A percentile compares a stretch with the other conserved stretches of the same genome.
phyloP scores from a whole-genome alignment of 2,797 vertebrate genomes.

The Hirundo rustica region DNA sequence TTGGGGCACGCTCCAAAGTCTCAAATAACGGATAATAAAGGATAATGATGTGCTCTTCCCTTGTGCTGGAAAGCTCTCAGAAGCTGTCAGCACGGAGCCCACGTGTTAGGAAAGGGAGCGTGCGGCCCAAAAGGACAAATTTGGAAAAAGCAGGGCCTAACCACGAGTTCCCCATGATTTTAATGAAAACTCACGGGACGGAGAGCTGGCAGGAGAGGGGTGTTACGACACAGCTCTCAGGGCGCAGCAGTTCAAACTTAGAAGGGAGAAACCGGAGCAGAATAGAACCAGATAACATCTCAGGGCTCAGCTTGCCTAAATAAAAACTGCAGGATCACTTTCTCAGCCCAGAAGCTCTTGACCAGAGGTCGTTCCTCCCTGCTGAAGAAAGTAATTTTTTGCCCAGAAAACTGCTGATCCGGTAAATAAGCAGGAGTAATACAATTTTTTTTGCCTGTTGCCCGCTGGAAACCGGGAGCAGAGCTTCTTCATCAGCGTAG shows the following conservation, averaged over 20 bases:
- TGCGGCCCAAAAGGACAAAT: background rate
- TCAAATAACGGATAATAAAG: background rate
- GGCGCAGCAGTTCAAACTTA: background rate
- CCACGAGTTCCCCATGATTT: background rate
- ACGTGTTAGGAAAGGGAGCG: fast-evolving
- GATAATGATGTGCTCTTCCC: background rate
- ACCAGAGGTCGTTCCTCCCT: background rate
- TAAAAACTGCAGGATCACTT: conserved; percentile 13
- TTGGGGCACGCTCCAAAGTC: background rate
- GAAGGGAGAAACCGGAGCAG: background rate
- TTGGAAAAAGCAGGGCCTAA: background rate
- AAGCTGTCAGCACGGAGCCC: background rate
- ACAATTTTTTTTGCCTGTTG: background rate
- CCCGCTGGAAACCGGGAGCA: background rate
- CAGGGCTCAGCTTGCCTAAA: background rate
- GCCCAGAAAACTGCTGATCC: conserved; percentile 18
- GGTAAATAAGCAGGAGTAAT: background rate
- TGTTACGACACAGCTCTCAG: background rate
- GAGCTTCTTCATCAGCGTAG: background rate
- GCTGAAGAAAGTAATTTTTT: conserved; percentile 41
- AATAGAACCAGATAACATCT: background rate
- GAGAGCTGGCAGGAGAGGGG: background rate
- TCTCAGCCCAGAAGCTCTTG: conserved; percentile 13
- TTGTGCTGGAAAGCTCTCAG: background rate
- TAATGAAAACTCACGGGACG: background rate